Percentiles rank a stretch among this genome's conserved stretches.
Evolutionary conservation across 1,140 invertebrate species (phyloP).

Genomic region (Danaus plexippus): DNA sequence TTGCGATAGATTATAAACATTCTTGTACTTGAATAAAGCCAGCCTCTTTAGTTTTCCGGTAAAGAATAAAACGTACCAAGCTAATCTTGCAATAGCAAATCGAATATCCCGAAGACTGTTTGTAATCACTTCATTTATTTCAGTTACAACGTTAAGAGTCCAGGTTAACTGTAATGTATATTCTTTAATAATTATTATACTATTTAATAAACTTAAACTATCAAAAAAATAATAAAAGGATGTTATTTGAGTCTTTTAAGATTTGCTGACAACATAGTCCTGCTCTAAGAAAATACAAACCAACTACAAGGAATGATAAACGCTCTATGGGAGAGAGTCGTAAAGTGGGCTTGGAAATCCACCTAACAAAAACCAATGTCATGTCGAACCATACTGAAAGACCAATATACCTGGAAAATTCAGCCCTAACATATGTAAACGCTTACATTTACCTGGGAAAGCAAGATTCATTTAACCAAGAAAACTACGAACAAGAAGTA

Average conservation of each 20-base stretch:
- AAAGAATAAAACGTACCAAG: too few relatives aligned
- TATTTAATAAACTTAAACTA: too few relatives aligned
- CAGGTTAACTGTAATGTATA: too few relatives aligned
- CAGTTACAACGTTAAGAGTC: too few relatives aligned
- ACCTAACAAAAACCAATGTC: slow-evolving; percentile 16
- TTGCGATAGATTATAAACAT: too few relatives aligned
- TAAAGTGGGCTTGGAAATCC: slow-evolving; percentile 19
- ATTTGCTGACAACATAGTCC: slow-evolving; percentile 35
- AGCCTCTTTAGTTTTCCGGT: too few relatives aligned
- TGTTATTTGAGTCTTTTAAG: slow-evolving; percentile 20
- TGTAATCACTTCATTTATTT: too few relatives aligned
- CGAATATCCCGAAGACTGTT: too few relatives aligned
- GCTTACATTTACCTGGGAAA: slow-evolving; percentile 2
- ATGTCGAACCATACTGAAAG: slow-evolving; percentile 20
- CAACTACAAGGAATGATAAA: slow-evolving; percentile 23
- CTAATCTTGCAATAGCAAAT: too few relatives aligned
- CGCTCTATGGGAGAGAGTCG: slow-evolving; percentile 19
- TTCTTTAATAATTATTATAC: too few relatives aligned
- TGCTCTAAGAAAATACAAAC: slow-evolving; percentile 23
- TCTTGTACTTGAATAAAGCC: too few relatives aligned
- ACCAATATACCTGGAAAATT: slow-evolving; percentile 9
- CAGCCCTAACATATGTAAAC: slow-evolving; percentile 4
- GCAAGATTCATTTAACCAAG: slow-evolving; percentile 9
- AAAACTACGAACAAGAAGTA: slow-evolving; percentile 8
- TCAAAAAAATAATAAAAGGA: too few relatives aligned